Evolutionary conservation across 2,888 invertebrate species (phyloP).

Genomic region (Ichneumoninae sp.): DNA sequence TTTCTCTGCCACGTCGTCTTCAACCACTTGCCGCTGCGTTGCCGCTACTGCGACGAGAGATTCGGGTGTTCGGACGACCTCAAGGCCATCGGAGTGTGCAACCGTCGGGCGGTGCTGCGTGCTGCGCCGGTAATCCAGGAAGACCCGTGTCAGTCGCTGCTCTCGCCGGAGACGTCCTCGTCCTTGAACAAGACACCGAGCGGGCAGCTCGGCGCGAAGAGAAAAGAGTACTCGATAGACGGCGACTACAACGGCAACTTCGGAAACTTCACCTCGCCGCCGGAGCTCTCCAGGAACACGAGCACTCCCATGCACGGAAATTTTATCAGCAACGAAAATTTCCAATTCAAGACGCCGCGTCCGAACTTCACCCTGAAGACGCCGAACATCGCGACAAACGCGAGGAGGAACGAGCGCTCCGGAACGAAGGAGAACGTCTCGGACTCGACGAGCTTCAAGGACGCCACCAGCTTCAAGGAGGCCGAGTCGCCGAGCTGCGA

Average conservation of each 20-base stretch:
- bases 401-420: conserved; percentile 28
- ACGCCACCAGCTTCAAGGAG: conserved; percentile 18
- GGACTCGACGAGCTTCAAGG: not conserved
- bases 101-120: conserved; percentile 44
- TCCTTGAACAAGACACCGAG: conserved; percentile 55
- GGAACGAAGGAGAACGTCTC: conserved; percentile 46
- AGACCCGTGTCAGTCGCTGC: conserved; percentile 37
- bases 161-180: conserved; percentile 53
- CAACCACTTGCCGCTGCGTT: conserved; percentile 78
- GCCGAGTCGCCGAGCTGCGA: conserved; percentile 22
- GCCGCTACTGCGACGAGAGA: conserved; percentile 75
- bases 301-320: conserved; percentile 78
- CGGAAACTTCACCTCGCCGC: conserved; percentile 71
- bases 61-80: conserved; percentile 74
- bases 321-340: conserved; percentile 56
- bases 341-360: conserved; percentile 70
- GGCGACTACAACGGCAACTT: conserved; percentile 68
- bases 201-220: conserved; percentile 17
- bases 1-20: conserved; percentile 75
- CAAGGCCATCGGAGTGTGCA: conserved; percentile 70
- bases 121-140: not conserved
- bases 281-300: conserved; percentile 77
- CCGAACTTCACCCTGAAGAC: conserved; percentile 75
- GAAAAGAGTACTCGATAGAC: conserved; percentile 56
- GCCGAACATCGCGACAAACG: conserved; percentile 63